These are phyloP conservation scores for Hemicordylus capensis DNA, from an alignment of 2,113 vertebrate species.

Conservation along the genomic window DNA sequence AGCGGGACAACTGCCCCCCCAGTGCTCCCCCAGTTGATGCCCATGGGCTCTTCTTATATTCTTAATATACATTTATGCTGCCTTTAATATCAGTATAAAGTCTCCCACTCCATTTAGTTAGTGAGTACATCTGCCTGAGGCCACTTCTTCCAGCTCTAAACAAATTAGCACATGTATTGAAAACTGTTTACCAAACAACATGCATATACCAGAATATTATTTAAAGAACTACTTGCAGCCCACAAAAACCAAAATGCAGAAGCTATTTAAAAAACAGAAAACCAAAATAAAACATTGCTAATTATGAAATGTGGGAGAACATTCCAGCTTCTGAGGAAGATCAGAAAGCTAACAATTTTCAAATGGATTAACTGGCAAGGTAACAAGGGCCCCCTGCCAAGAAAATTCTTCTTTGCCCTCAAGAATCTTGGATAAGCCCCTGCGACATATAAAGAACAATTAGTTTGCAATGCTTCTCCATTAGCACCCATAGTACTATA, in stretches of 20 bases:
- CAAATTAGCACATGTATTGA: background rate
- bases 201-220: background rate
- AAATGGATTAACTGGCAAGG: conserved; percentile 32
- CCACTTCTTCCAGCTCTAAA: background rate
- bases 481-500: no score
- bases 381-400: conserved; percentile 9
- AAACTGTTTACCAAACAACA: background rate
- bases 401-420: background rate
- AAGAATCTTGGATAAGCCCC: background rate
- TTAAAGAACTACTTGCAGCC: background rate
- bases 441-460: background rate
- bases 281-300: background rate
- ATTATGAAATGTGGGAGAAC: background rate
- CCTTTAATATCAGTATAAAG: background rate
- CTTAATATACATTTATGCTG: background rate
- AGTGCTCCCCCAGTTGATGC: no score
- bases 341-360: conserved; percentile 4
- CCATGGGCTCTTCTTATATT: no score
- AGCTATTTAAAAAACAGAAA: no score
- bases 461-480: background rate
- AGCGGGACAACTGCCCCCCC: no score
- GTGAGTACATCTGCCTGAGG: background rate
- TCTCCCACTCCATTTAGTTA: background rate
- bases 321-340: background rate
- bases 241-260: no score